These are phyloP conservation scores for Eclectus roratus DNA, from an alignment of 2,113 vertebrate species.

Conservation along the genomic window DNA sequence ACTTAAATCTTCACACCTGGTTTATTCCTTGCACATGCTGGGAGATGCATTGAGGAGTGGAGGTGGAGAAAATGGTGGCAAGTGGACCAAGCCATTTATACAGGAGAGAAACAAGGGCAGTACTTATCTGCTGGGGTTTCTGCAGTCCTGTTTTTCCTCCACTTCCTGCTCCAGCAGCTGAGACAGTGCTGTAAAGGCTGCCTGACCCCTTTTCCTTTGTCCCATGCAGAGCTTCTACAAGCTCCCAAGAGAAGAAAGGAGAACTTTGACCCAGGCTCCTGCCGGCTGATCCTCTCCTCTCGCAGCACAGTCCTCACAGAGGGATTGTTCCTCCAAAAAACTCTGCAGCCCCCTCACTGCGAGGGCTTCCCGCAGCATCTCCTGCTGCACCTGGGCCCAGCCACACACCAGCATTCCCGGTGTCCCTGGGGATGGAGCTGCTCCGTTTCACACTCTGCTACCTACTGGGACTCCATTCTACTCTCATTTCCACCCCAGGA, in stretches of 20 bases:
- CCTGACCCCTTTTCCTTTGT: background rate
- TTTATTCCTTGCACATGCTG: background rate
- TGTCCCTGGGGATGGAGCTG: background rate
- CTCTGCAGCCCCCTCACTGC: rapidly evolving
- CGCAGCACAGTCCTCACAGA: background rate
- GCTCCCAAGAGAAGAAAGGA: background rate
- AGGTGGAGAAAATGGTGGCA: background rate
- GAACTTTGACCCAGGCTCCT: background rate
- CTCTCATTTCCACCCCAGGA: rapidly evolving
- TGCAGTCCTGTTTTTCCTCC: background rate
- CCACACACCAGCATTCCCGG: rapidly evolving
- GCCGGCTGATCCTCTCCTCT: background rate
- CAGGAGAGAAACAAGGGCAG: background rate
- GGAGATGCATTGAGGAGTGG: background rate
- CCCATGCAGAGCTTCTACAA: background rate
- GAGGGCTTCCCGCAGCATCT: background rate
- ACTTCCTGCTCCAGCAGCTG: background rate
- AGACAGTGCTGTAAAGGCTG: background rate
- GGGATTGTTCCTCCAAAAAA: background rate
- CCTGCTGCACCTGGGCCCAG: background rate
- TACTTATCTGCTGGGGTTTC: background rate
- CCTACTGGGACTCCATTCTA: background rate
- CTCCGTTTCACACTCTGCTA: rapidly evolving
- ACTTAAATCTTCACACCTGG: background rate
- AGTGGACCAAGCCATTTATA: background rate